These are phyloP conservation scores for Motacilla tschutschensis DNA, from an alignment of 2,113 vertebrate genomes.

Conservation along the genomic window DNA sequence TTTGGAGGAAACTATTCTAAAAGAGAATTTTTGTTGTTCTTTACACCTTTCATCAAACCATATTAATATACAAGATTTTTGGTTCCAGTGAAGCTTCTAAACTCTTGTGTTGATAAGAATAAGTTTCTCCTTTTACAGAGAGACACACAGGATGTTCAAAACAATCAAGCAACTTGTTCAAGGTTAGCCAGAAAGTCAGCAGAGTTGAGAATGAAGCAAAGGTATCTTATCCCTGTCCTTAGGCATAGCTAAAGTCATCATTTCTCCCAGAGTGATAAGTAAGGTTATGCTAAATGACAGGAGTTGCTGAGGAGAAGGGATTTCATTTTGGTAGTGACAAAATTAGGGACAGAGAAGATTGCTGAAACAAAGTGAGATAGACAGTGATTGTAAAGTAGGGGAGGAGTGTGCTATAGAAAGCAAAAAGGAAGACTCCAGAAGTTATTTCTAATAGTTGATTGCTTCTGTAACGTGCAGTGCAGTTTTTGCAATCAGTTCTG, in stretches of 20 bases:
- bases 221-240: neutral
- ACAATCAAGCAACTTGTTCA: neutral
- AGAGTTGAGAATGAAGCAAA: neutral
- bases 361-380: neutral
- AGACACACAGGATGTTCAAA: neutral
- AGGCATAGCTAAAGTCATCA: neutral
- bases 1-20: neutral
- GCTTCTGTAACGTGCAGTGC: fast-evolving
- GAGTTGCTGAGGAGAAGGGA: neutral
- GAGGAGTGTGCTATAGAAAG: neutral
- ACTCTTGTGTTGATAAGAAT: neutral
- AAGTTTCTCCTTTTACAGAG: neutral
- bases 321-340: slow-evolving; percentile 10
- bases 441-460: neutral
- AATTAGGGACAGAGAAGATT: neutral
- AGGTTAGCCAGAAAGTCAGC: neutral
- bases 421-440: neutral
- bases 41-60: neutral
- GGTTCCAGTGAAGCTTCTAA: neutral
- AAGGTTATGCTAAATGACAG: slow-evolving; percentile 20
- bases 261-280: neutral
- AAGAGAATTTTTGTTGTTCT: neutral
- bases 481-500: neutral
- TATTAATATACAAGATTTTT: neutral
- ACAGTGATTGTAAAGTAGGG: neutral